Evolutionary conservation across 2,888 invertebrate species (phyloP).

Genomic region (Brachylomia viminalis): DNA sequence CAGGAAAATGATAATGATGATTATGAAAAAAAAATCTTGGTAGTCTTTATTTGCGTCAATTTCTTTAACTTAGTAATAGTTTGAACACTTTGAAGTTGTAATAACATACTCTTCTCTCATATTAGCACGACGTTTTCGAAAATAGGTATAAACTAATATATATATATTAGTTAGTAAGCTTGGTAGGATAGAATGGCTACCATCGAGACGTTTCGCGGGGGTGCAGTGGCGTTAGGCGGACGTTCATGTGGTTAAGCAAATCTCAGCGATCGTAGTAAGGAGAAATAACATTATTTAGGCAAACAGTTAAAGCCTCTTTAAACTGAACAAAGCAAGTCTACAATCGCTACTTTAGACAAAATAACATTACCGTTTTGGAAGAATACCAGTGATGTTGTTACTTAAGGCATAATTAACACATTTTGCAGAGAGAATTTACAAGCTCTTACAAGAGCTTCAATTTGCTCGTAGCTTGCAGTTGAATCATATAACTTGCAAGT

Average conservation of each 20-base stretch:
- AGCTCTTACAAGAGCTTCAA: background rate
- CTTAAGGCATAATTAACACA: background rate
- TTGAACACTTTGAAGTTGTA: too few relatives aligned
- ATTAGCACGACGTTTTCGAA: background rate
- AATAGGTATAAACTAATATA: background rate
- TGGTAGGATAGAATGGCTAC: background rate
- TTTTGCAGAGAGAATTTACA: background rate
- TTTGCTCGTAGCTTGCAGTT: constrained; percentile 12
- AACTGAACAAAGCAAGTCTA: background rate
- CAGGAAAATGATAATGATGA: too few relatives aligned
- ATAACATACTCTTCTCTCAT: background rate
- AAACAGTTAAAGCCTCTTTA: background rate
- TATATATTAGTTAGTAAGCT: too few relatives aligned
- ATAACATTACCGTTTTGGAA: background rate
- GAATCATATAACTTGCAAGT: constrained; percentile 34
- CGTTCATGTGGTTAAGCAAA: too few relatives aligned
- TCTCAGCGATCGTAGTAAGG: background rate
- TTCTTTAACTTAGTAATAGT: background rate
- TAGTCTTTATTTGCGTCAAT: background rate
- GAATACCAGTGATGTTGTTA: background rate
- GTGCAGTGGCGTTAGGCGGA: too few relatives aligned
- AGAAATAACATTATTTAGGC: background rate
- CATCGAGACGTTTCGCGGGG: too few relatives aligned
- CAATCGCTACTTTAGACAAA: background rate
- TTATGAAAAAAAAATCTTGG: background rate